Conservation (phyloP, 1,140 invertebrate genomes). For the Colletes gigas region DNA sequence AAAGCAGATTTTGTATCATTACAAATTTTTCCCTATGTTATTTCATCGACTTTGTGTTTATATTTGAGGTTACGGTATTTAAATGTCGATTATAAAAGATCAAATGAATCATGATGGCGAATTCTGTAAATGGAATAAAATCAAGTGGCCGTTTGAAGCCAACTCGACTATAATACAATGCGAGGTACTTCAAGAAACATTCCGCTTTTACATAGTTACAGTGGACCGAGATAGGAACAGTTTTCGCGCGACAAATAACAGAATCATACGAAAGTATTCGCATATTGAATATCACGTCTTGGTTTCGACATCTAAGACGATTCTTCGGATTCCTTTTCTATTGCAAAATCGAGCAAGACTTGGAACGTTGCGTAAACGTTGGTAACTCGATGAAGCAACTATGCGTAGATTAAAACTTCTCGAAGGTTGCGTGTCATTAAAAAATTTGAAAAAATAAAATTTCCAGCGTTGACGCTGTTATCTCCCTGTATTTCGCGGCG, state of each 20-base stretch:
- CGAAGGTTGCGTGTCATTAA: conserved; percentile 21
- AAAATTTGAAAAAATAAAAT: conserved; percentile 64
- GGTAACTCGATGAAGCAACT: conserved; percentile 10
- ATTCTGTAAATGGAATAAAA: too few relatives aligned
- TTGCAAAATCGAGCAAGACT: conserved; percentile 1
- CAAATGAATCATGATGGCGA: not conserved
- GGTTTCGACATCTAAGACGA: too few relatives aligned
- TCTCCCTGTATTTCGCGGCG: conserved; percentile 36
- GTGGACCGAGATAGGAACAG: conserved; percentile 41
- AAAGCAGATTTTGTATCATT: not conserved
- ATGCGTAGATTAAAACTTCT: not conserved
- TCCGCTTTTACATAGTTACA: conserved; percentile 6
- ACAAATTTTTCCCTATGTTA: conserved; percentile 15
- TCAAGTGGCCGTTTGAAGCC: not conserved
- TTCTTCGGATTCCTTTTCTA: not conserved
- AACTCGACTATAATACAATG: not conserved
- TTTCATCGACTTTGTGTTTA: not conserved
- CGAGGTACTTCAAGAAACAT: conserved; percentile 28
- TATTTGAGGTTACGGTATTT: not conserved
- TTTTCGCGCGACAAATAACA: conserved; percentile 1
- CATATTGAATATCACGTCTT: not conserved
- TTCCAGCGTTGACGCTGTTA: conserved; percentile 36
- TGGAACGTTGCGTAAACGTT: conserved; percentile 5
- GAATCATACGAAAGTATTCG: not conserved
- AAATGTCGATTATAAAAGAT: not conserved